Conservation (phyloP, 2,888 invertebrate species). For the Quadriops clusia region DNA sequence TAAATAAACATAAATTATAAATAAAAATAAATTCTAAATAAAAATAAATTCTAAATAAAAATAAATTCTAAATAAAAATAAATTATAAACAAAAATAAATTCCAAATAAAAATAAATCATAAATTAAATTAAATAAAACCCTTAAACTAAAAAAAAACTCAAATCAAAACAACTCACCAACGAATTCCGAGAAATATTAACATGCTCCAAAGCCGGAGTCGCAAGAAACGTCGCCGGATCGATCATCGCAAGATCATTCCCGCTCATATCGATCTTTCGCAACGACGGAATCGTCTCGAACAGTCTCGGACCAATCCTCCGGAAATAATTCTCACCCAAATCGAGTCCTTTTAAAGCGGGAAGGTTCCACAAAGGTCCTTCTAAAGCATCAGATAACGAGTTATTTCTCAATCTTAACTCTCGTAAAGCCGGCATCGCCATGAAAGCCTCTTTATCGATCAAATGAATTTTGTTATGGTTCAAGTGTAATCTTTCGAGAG, state of each 20-base stretch:
- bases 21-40: too few species aligned
- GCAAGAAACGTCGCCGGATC: constrained; percentile 64
- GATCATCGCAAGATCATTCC: constrained; percentile 56
- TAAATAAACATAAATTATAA: too few species aligned
- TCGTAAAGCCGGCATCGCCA: constrained; percentile 71
- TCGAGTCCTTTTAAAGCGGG: constrained; percentile 77
- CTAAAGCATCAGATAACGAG: constrained; percentile 59
- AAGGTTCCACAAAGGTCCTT: constrained; percentile 72
- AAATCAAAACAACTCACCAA: constrained; percentile 36
- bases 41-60: too few species aligned
- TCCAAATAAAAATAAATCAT: too few species aligned
- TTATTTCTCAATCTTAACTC: constrained; percentile 76
- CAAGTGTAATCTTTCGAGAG: constrained; percentile 67
- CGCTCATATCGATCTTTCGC: constrained; percentile 63
- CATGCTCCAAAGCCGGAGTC: constrained; percentile 60
- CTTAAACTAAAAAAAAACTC: too few species aligned
- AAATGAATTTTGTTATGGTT: constrained; percentile 65
- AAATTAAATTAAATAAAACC: too few species aligned
- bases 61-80: too few species aligned
- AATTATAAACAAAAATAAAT: too few species aligned
- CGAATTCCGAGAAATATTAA: constrained; percentile 69
- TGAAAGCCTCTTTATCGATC: constrained; percentile 68
- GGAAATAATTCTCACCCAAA: constrained; percentile 62
- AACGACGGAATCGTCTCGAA: constrained; percentile 63
- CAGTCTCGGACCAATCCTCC: constrained; percentile 58